These are phyloP conservation scores for Heliconius erato DNA, from an alignment of 2,888 invertebrate species.

Conservation along the genomic window DNA sequence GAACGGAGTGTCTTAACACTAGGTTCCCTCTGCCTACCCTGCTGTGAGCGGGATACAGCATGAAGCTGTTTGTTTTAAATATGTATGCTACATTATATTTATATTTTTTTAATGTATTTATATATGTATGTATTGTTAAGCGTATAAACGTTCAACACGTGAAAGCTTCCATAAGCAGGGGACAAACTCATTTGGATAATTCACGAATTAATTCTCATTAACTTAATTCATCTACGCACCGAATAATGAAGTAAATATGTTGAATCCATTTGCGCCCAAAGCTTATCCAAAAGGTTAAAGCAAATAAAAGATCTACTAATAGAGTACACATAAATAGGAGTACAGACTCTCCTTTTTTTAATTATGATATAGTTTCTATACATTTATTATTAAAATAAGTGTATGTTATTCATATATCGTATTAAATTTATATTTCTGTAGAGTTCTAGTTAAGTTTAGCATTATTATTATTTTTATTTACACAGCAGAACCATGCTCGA, in stretches of 20 bases:
- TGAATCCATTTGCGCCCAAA: constrained; percentile 2
- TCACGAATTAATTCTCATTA: constrained; percentile 25
- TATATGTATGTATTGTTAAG: not conserved
- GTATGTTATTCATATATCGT: no score
- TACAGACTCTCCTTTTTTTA: no score
- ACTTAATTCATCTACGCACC: constrained; percentile 10
- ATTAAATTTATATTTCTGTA: not conserved
- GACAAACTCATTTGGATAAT: constrained; percentile 27
- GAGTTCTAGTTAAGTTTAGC: constrained; percentile 61
- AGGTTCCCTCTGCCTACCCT: no score
- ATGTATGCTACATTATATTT: no score
- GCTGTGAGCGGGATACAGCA: no score
- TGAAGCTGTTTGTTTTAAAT: no score
- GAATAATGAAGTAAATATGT: constrained; percentile 17
- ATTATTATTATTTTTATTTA: constrained; percentile 60
- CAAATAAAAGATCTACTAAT: not conserved
- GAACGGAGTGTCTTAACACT: no score
- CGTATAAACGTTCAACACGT: not conserved
- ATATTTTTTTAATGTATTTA: no score
- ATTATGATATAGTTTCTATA: no score
- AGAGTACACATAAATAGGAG: no score
- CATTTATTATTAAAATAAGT: not conserved
- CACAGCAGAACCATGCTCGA: not conserved
- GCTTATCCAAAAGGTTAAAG: not conserved
- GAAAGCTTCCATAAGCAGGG: not conserved